Base-by-base conservation (phyloP, 1,140 invertebrate genomes). In the Drosophila pallidifrons region DNA sequence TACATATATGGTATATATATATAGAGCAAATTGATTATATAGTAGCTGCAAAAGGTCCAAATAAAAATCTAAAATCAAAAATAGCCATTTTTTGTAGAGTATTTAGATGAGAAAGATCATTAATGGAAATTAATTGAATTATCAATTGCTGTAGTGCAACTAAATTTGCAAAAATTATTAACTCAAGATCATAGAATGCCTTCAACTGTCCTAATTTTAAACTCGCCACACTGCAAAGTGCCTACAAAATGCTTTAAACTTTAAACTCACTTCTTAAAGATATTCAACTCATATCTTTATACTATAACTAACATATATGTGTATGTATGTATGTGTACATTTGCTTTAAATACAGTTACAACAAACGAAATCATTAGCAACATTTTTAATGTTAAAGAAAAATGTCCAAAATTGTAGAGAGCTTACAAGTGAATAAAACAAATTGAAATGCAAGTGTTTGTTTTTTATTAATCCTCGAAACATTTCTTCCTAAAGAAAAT, bases 321-420 rank as follows among this genome's bases (percentile, higher is more conserved):
- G 11, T 38, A 10, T 38, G 35, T 43, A 41, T 54, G 41, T 61
- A 63, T 49, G 28, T 3, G 13, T 5, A 66, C 66, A 67, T 41
- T 13, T 51, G 55, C 61, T 77, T 59, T 66, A 73, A 54, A 46
- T 71, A 52, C 25, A 11, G 6, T 61, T 61, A 59, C 43, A 63
- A 25, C 20, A 75, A 54, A 45, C 43, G n/a, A 65, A 65, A 60
- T 49, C n/a, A 49, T 60, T 63, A 70, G 63, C 32, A 61, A 66
- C 32, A 75, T 69, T 43, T 65, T 60, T 41, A 73, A 67, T 69
- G 60, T 69, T 49, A 45, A 76, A 69, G 66, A 41, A 73, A 67
- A 43, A 43, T 60, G 71, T 81, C 71, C 78, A 75, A 78, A 78
- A 71, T 57, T 61, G 78, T 81, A 81, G 78, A 81, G 78, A 80